These are phyloP conservation scores for Plebejus melissa DNA, from an alignment of 2,888 invertebrate species.

Conservation along the genomic window DNA sequence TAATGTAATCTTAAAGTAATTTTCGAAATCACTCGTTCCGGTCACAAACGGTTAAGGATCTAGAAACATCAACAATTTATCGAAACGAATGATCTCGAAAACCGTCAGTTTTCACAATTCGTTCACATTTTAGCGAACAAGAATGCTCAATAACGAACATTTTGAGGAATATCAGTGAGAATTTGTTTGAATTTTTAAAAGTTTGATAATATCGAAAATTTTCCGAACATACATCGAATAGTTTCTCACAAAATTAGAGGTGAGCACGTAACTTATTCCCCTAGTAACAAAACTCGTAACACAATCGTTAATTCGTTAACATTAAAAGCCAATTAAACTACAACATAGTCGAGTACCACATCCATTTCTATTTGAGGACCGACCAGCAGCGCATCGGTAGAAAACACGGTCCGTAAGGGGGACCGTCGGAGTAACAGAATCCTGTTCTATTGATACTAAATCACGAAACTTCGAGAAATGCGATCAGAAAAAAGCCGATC, in stretches of 20 bases:
- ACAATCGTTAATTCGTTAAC: conserved; percentile 53
- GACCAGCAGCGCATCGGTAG: conserved; percentile 63
- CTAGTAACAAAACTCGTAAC: conserved; percentile 62
- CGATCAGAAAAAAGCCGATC: conserved; percentile 33
- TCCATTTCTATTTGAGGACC: conserved; percentile 54
- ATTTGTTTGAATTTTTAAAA: neutral
- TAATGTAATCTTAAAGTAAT: conserved; percentile 65
- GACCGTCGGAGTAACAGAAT: conserved; percentile 52
- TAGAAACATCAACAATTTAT: conserved; percentile 23
- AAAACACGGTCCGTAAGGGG: conserved; percentile 40
- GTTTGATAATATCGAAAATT: neutral
- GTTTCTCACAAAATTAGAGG: conserved; percentile 21
- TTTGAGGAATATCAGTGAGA: conserved; percentile 14
- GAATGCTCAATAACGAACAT: conserved; percentile 7
- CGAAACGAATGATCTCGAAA: conserved; percentile 2
- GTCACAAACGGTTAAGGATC: conserved; percentile 11
- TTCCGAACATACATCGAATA: neutral
- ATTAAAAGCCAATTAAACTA: conserved; percentile 64
- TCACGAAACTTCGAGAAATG: conserved; percentile 45
- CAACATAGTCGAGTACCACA: conserved; percentile 51
- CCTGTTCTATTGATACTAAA: conserved; percentile 73
- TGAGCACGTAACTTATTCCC: conserved; percentile 49
- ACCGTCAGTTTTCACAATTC: conserved; percentile 9
- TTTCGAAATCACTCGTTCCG: conserved; percentile 24
- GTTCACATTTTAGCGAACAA: conserved; percentile 13